Evolutionary conservation across 2,888 invertebrate genomes (phyloP).

Genomic region (Acrobasis consociella): DNA sequence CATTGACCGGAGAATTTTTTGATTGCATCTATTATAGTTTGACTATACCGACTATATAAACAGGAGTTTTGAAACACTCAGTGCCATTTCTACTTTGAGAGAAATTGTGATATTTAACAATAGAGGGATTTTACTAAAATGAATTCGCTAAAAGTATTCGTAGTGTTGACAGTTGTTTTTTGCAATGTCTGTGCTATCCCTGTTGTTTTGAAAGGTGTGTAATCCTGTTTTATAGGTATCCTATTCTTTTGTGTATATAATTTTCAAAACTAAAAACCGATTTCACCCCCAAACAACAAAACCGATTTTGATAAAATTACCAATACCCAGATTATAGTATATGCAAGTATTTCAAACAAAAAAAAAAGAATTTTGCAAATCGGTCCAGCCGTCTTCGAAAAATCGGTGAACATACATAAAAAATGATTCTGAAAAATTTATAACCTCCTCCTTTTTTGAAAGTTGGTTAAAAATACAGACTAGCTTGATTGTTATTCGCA

Average conservation of each 20-base stretch:
- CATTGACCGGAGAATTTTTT: constrained; percentile 32
- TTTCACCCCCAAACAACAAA: too few species aligned
- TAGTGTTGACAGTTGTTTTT: constrained; percentile 30
- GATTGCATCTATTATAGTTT: constrained; percentile 33
- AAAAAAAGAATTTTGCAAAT: too few species aligned
- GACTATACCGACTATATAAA: constrained; percentile 32
- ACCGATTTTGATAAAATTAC: too few species aligned
- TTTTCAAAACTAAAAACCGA: too few species aligned
- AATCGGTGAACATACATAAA: too few species aligned
- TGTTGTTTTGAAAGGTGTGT: constrained; percentile 55
- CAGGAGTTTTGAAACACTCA: constrained; percentile 27
- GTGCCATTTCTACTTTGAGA: constrained; percentile 28
- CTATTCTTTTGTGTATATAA: neutral
- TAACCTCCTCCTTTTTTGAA: too few species aligned
- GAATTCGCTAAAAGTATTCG: constrained; percentile 27
- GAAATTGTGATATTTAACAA: neutral
- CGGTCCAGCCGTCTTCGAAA: too few species aligned
- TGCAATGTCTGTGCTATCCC: constrained; percentile 42
- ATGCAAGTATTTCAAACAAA: too few species aligned
- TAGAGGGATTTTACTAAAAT: constrained; percentile 15
- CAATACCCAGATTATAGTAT: too few species aligned
- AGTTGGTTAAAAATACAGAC: neutral
- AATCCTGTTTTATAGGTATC: neutral
- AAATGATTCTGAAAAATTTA: too few species aligned
- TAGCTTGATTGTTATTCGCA: constrained; percentile 7